Base-by-base conservation (phyloP, 2,888 invertebrate species). In the Oscheius onirici region DNA sequence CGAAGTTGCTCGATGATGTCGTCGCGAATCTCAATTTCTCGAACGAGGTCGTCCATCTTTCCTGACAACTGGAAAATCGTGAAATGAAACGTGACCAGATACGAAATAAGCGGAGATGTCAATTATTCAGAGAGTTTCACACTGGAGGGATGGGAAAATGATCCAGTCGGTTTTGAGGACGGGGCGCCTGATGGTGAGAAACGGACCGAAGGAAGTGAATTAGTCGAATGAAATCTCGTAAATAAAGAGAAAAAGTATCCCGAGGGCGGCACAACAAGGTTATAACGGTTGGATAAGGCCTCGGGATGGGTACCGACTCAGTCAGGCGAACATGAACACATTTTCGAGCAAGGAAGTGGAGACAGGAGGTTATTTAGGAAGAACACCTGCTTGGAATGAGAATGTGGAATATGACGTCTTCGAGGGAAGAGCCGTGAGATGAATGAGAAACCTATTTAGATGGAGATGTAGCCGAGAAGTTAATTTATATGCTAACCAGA, bases 1-100 rank as follows among this genome's bases (percentile, higher is more conserved):
- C 77, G 26, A 41, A 81, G 69, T 52, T 78, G 75, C 8, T 75
- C 77, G 57, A 81, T 81, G 24, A 78, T 76, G 41, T 81, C 81
- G 63, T 81, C 81, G 15, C 77, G 76, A 51, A 74, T 69, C 41
- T 77, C 77, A 17, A 81, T 57, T 69, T 79, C 81, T 28, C 73
- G 74, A 2, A 79, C 65, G 54, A 80, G 67, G 10, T 77, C 74
- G 54, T 80, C 80, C 15, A 78, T 74, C 2, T 51, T 46, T 10
- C 13, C 46, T 46, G 46, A 3, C 34, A 10, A 46, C 46, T 10
- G 20, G 13, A 46, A 46, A 46, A 17, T 0, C 8, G n/a, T 46
- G 46, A 46, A 46, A 46, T 13, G 5, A 46, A 46, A 46, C 22
- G 28, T 24, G n/a, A 26, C 10, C 20, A 52, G 52, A 52, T 13